Evolutionary conservation across 2,888 invertebrate species (phyloP), one percentile per base, ranked within the genome.

Genomic region (Tipula confusa): DNA sequence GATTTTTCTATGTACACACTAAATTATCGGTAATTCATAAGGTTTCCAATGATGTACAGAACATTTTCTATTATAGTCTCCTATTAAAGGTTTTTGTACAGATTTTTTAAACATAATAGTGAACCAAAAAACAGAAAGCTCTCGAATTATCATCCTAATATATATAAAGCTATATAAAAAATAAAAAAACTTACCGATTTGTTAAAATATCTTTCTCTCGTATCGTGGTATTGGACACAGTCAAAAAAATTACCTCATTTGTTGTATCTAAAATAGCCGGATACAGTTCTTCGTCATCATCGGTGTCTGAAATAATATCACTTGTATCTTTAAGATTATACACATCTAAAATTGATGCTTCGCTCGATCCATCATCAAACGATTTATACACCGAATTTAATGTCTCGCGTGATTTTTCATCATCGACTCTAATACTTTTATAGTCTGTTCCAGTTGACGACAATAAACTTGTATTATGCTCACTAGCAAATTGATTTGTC

Each of bases 201-300:
- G 88, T 91, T 82, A 90, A 87, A 1, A 89, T 87, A 87, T 92
- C 91, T 84, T 89, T 89, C 87, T 92, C 92, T 84, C 90, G 90
- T 48, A 92, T 89, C 85, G 90, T 90, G 64, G 91, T 91, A 33
- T 86, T 87, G 5, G 91, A 91, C 85, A 92, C 88, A 18, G 91
- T 89, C 29, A 92, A 86, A 84, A 91, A 90, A 84, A 91, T 85
- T 15, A 90, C 88, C 48, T 91, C 90, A 80, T 87, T 87, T 5
- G 88, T 88, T 48, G 87, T 86, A 18, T 86, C 86, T 18, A 85
- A 84, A 31, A 86, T 86, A 0, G 88, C 89, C 84, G 88, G 88
- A 82, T 89, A 90, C 0, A 89, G 86, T 79, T 87, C 86, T 84
- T 89, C 87, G 86, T 91, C 87, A 83, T 90, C 87, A 86, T 91